Percentiles rank a stretch among this genome's conserved stretches.
phyloP scores from a whole-genome alignment of 2,113 vertebrate genomes.

The Zosterops hypoxanthus region DNA sequence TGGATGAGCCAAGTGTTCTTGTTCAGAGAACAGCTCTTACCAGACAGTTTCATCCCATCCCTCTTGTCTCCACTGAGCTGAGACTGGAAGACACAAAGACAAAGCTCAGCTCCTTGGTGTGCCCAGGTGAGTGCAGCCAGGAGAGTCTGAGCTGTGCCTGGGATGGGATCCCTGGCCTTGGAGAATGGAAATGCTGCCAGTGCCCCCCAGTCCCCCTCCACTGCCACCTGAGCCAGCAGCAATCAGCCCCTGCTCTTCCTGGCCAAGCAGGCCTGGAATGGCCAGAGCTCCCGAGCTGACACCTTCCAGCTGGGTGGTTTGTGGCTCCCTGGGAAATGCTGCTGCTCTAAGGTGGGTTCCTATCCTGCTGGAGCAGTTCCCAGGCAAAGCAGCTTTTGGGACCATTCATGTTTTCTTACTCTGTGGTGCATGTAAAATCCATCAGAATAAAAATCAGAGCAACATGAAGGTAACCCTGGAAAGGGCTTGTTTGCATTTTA shows the following conservation, averaged over 20 bases:
- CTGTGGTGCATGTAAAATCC: not conserved
- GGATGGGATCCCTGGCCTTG: accelerated
- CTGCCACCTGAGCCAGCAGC: not conserved
- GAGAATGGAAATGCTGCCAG: not conserved
- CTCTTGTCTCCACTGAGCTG: not conserved
- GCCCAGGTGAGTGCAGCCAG: not conserved
- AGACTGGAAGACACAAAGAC: not conserved
- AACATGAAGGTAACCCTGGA: accelerated
- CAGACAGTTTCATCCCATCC: not conserved
- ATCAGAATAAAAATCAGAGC: not conserved
- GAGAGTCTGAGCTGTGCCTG: accelerated
- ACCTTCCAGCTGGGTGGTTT: not conserved
- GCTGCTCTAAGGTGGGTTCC: not conserved
- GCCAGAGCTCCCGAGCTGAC: not conserved
- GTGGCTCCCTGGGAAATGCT: not conserved
- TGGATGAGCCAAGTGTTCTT: not conserved
- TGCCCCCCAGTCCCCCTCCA: not conserved
- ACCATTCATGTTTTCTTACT: not conserved
- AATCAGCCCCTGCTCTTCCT: not conserved
- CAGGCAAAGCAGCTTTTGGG: not conserved
- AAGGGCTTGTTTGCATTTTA: not conserved
- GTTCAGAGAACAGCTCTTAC: not conserved
- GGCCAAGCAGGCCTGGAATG: not conserved
- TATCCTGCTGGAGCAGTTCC: not conserved
- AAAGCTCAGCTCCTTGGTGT: not conserved